Base-by-base conservation (phyloP, 2,888 invertebrate species). In the Chymomyza procnemis region DNA sequence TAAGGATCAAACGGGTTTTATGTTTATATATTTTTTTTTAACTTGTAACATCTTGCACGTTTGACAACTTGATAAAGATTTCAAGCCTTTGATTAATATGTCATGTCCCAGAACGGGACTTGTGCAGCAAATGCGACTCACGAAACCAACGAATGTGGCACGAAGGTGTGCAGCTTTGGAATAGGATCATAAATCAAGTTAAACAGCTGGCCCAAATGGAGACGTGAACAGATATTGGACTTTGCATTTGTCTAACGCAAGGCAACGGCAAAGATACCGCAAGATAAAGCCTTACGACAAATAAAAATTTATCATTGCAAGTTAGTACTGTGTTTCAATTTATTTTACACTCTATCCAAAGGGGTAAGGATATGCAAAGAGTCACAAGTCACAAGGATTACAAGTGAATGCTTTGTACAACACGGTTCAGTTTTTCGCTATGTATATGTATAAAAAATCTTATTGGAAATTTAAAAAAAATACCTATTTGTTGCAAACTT, bases 41-140 rank as follows among this genome's bases (percentile, higher is more conserved):
- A 47, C 21, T 57, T 69, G 62, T 46, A 57, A 58, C 57, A 69
- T 70, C 71, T 71, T 70, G 73, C 63, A 73, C 63, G 73, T 69
- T 69, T 82, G 82, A 82, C 82, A 82, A 82, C 82, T 82, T 82
- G 84, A 82, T 82, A 82, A 84, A 82, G 82, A 82, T 82, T 82
- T 84, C 79, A 84, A 77, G 84, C 74, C 81, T 81, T 81, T 83
- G 82, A 81, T 82, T 82, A 84, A 83, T 84, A 84, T 81, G 80
- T 81, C 80, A 81, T 70, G 84, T 73, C 69, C 56, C 68, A 46
- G 66, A 66, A 57, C 55, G 60, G 66, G 30, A 34, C 57, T 19
- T 41, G 47, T 6, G n/a, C 56, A 56, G 9, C 56, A n/a, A 56
- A 30, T 16, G 56, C n/a, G 16, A 50, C 50, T 22, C 57, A 67